Base-by-base conservation (phyloP, 2,888 invertebrate species). In the Drosophila peninsularis region DNA sequence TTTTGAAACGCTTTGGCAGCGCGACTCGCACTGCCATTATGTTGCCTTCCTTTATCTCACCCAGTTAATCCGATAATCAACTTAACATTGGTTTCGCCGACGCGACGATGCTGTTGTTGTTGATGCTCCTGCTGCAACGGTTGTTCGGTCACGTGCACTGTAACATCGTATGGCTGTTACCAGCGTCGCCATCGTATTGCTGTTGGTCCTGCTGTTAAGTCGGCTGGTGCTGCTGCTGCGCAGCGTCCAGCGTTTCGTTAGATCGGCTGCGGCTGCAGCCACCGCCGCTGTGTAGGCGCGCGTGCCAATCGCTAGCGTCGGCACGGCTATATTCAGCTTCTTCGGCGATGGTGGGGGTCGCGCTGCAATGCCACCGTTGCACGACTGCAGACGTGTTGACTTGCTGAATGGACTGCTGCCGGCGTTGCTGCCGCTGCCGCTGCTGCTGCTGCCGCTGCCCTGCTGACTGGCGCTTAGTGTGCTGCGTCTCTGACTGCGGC, bases 271-370 rank as follows among this genome's bases (percentile, higher is more conserved):
- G 24, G 89, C 83, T 5, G 83, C 89, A 60, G 83, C 83, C 71
- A 83, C 10, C 11, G 89, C 82, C 9, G 89, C 84, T 34, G 89
- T 80, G 30, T 75, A 73, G 1, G 85, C 77, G 9, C 90, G 54
- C 19, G 87, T 90, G 3, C 90, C 81, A 39, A 88, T 89, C 17
- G 89, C 88, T 11, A 86, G 56, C 13, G 89, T 85, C 17, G 88
- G 89, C n/a, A 86, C 80, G 0, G 66, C 82, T 0, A 76, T 69
- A 56, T 85, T 88, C 0, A 91, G 74, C 27, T 90, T 81, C 55
- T 90, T 91, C 19, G 91, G 89, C n/a, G 90, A 87, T 0, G 91
- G 89, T n/a, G 91, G 90, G 10, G 90, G 80, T 0, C 89, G 74
- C 5, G 81, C 75, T 27, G 89, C 65, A 47, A 89, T 86, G 36